Evolutionary conservation across 2,113 vertebrate species (phyloP), one percentile per base, ranked within the genome.

Genomic region (Sylvia atricapilla): DNA sequence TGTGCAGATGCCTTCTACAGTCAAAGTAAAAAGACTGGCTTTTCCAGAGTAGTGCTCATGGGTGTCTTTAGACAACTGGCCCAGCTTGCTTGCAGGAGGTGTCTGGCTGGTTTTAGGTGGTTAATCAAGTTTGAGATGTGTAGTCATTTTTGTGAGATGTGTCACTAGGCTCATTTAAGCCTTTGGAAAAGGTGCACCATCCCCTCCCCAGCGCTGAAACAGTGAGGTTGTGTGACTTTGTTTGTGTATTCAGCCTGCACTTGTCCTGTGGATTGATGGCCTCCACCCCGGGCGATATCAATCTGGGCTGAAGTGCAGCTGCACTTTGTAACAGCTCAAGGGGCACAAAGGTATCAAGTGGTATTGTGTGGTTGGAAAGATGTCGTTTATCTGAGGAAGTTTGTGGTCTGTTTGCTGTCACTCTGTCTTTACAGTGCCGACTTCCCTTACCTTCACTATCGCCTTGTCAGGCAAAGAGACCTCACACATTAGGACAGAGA

Each of bases 331-430:
- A 70, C 84, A 90, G 89, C 78, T 94, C 78, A 44, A 95, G 90
- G 87, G 68, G 70, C 79, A 95, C 89, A 93, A 41, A 95, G 72
- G 62, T 74, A 97, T 97, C 81, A 95, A 97, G 96, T 94, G 93
- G 68, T 69, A 74, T 62, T 94, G 85, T 95, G 78, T 66, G 75
- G 15, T 59, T 96, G 82, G 78, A 90, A 90, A 96, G 95, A 93
- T 78, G 88, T 83, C 16, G 6, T 96, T 97, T 97, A 96, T 97
- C 96, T 97, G 35, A 53, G 87, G 81, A 95, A 81, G 93, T 63
- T 96, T 96, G 95, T 73, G 72, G 35, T 95, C 92, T 97, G 96
- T 95, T 95, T 96, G 90, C 95, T 94, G 84, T 96, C 97, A 97
- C 89, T 94, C 67, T 86, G 91, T 82, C 89, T 96, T 62, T 58